Evolutionary conservation across 2,797 vertebrate genomes (phyloP), one percentile per base, ranked within the genome.

Genomic region (Lacerta agilis): DNA sequence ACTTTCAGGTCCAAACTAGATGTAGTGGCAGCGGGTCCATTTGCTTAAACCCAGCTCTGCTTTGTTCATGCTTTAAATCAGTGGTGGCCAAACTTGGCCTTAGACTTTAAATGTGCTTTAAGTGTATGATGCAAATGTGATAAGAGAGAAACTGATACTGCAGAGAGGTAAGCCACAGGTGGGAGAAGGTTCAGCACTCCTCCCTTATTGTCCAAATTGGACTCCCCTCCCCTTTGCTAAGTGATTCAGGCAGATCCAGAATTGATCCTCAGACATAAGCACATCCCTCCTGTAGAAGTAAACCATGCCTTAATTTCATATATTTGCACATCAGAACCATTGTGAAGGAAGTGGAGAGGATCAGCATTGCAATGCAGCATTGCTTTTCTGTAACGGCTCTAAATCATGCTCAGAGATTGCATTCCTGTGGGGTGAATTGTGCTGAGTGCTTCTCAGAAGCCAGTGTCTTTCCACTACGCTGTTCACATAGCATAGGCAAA

Each of bases 1-100:
- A 66, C 83, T 85, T 89, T 64, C 78, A n/a, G 41, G 43, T 45
- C 55, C 69, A 81, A 76, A n/a, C 23, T 15, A 76, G 58, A 55
- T 20, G 17, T 15, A 10, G 29, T 38, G 10, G n/a, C 41, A 7
- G 11, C 61, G 25, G 18, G 41, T 64, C 11, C 58, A 41, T 64
- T 45, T 45, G 13, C 8, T 79, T 78, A 72, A 61, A 80, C 5
- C 33, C 6, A 20, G 33, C 20, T 25, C 36, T 75, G 41, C 55
- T 8, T 49, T 41, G 49, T 0, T 27, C 23, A 64, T 8, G 8
- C 45, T 43, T 72, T 27, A 85, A 83, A 55, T 55, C 49, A 15
- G 49, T 55, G 13, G 49, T 55, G 49, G 49, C 49, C 49, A 55
- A 55, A 15, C 49, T 55, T 55, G 49, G 49, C 3, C 3, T 11